Base-by-base conservation (phyloP, 1,140 invertebrate genomes). In the Drosophila rufa region DNA sequence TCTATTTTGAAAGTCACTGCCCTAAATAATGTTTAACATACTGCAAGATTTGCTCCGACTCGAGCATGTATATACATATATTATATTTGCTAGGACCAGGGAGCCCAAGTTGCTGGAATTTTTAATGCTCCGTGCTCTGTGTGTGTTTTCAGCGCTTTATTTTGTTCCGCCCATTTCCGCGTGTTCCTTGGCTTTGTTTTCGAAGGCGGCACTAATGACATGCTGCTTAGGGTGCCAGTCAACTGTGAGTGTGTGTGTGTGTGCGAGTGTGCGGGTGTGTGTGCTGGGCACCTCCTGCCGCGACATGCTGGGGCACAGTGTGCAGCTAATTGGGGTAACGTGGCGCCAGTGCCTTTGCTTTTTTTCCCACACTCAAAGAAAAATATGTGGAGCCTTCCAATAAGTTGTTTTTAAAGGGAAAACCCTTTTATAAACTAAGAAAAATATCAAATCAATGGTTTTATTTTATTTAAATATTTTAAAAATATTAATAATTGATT, bases 241-340 rank as follows among this genome's bases (percentile, higher is more conserved):
- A 30, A 15, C 61, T 19, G 62, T 30, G 62, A 45, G 56, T 58
- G 69, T 25, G 33, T 55, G 51, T 17, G 46, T 11, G 38, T 60
- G 36, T 17, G 17, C n/a, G 48, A 17, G 47, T 45, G 30, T 22
- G 43, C 43, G 43, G 1, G 45, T 22, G 22, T 27, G 8, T 38
- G 22, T 64, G 19, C 12, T 22, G 38, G 25, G 46, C 19, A 30
- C 38, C 30, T 9, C n/a, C 47, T 11, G 19, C 38, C 15, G 30
- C 22, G 56, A 30, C 60, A 64, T 64, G 71, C 65, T 76, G 51
- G 47, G 73, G 73, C 77, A 73, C 81, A 84, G 82, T 71, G 67
- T 78, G 82, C 60, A 69, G 77, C 82, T 84, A 84, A 84, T 84
- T 84, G 82, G 81, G 74, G 48, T 82, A 85, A 75, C 82, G 74